Percentiles rank a stretch among this genome's conserved stretches.
phyloP scores from a whole-genome alignment of 2,888 invertebrate species.

The Campaea margaritaria region DNA sequence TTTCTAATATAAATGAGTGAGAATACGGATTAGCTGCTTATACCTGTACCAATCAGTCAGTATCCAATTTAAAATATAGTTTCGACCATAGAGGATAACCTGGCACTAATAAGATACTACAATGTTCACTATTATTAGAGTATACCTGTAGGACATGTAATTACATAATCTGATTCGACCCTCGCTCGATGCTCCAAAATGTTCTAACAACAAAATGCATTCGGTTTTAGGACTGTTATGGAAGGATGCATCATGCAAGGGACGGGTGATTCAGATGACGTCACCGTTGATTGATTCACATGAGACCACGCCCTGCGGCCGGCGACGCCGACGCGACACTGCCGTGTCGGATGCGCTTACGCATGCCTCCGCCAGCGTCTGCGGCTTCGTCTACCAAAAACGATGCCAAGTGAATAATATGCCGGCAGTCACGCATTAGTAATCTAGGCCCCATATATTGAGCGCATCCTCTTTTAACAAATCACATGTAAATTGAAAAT shows the following conservation, averaged over 20 bases:
- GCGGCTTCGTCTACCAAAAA: slow-evolving; percentile 62
- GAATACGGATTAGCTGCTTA: neutral
- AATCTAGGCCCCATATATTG: slow-evolving; percentile 41
- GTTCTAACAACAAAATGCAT: slow-evolving; percentile 12
- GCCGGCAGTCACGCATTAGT: slow-evolving; percentile 35
- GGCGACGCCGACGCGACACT: slow-evolving; percentile 33
- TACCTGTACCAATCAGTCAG: too few relatives aligned
- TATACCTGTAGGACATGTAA: neutral
- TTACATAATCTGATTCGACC: neutral
- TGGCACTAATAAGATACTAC: neutral
- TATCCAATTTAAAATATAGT: too few relatives aligned
- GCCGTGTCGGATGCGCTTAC: slow-evolving; percentile 61
- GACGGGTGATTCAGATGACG: slow-evolving; percentile 73
- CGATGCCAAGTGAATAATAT: slow-evolving; percentile 47
- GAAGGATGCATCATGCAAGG: slow-evolving; percentile 37
- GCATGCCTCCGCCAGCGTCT: slow-evolving; percentile 63
- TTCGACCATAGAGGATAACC: too few relatives aligned
- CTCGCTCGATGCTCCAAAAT: slow-evolving; percentile 16
- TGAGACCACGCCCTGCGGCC: slow-evolving; percentile 47
- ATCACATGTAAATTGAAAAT: slow-evolving; percentile 25
- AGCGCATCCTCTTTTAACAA: slow-evolving; percentile 36
- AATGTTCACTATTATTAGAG: neutral
- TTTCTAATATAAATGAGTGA: neutral
- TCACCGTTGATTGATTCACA: slow-evolving; percentile 74
- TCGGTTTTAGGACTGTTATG: slow-evolving; percentile 1